Evolutionary conservation across 2,888 invertebrate species (phyloP).

Genomic region (Dusona sp.): DNA sequence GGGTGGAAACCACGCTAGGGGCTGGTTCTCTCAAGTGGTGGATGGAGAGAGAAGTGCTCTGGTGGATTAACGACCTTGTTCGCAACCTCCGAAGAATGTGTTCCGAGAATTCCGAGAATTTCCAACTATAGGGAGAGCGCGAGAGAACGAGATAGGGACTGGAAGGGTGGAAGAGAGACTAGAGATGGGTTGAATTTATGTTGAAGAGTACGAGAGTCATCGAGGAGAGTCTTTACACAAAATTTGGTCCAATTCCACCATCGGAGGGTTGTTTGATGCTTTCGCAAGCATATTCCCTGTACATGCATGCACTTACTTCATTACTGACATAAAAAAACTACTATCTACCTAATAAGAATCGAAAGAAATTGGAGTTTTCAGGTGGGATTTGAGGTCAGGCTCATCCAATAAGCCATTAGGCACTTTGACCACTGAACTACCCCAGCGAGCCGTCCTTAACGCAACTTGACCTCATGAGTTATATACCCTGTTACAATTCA

Average conservation of each 20-base stretch:
- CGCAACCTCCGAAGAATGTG: conserved; percentile 65
- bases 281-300: not conserved
- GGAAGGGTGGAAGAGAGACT: not conserved
- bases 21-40: conserved; percentile 44
- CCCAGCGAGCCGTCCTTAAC: conserved; percentile 4
- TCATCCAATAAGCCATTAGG: not conserved
- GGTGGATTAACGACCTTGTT: conserved; percentile 66
- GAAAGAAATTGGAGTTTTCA: not conserved
- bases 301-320: conserved; percentile 8
- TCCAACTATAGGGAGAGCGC: conserved; percentile 11
- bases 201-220: conserved; percentile 22
- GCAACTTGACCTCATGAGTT: conserved; percentile 7
- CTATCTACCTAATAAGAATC: not conserved
- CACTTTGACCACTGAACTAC: conserved; percentile 6
- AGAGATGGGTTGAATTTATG: not conserved
- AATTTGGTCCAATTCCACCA: not conserved
- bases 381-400: not conserved
- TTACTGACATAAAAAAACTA: not conserved
- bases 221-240: not conserved
- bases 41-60: conserved; percentile 46
- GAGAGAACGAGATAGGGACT: conserved; percentile 6
- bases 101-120: conserved; percentile 63
- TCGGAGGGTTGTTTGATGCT: not conserved
- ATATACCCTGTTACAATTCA: conserved; percentile 1
- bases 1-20: conserved; percentile 60